These are phyloP conservation scores for Rhingia campestris DNA, from an alignment of 2,888 invertebrate genomes.

Conservation along the genomic window DNA sequence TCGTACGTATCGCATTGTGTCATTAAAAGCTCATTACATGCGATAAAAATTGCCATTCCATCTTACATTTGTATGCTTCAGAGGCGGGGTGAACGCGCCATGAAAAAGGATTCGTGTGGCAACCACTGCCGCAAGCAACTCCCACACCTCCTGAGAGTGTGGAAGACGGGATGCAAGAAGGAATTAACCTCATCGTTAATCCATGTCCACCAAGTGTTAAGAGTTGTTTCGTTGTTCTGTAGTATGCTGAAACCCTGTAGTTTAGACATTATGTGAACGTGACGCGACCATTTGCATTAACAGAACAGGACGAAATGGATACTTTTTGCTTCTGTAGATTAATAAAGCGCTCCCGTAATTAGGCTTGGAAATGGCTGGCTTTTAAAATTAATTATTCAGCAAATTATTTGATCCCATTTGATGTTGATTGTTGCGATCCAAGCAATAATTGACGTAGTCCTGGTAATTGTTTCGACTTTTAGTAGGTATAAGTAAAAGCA, in stretches of 20 bases:
- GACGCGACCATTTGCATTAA: slow-evolving; percentile 45
- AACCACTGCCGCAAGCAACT: slow-evolving; percentile 1
- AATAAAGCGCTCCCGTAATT: slow-evolving; percentile 59
- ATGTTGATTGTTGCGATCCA: neutral
- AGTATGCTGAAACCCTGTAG: too few relatives aligned
- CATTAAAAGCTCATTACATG: slow-evolving; percentile 70
- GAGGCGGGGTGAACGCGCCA: slow-evolving; percentile 22
- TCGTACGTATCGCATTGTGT: slow-evolving; percentile 52
- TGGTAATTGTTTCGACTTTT: neutral
- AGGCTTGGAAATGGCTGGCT: slow-evolving; percentile 34
- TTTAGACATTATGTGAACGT: slow-evolving; percentile 34
- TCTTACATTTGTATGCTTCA: slow-evolving; percentile 56
- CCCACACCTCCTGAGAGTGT: neutral
- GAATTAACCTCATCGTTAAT: slow-evolving; percentile 43
- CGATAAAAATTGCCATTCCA: slow-evolving; percentile 66
- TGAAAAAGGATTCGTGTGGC: slow-evolving; percentile 31
- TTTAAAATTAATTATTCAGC: slow-evolving; percentile 59
- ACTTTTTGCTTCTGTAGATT: slow-evolving; percentile 42
- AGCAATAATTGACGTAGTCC: slow-evolving; percentile 4
- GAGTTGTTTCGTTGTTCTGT: neutral
- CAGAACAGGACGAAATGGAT: slow-evolving; percentile 57
- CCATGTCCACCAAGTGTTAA: slow-evolving; percentile 11
- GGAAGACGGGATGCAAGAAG: slow-evolving; percentile 31
- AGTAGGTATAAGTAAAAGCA: neutral
- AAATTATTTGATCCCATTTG: slow-evolving; percentile 29